Evolutionary conservation across 2,888 invertebrate genomes (phyloP), one percentile per base, ranked within the genome.

Genomic region (Hyposoter dolosus): DNA sequence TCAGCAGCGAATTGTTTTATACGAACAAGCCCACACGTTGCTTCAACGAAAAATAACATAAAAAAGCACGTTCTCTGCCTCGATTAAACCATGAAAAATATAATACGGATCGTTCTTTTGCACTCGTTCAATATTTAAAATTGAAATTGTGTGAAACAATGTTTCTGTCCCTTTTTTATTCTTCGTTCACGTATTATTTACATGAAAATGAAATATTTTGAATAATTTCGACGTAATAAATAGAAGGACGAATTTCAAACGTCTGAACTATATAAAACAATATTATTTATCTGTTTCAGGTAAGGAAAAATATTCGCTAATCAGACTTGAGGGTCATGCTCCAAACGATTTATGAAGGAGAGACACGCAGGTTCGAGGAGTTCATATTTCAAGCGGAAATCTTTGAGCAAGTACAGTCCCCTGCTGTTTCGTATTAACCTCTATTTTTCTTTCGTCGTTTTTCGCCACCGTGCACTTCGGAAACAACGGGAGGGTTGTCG

Each of bases 201-300:
- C 10, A 12, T 28, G 12, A 28, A 28, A 60, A 28, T 60, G 5
- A 6, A 28, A 5, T 60, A 60, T 28, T 60, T 28, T 5, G 15
- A 28, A 15, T 23, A 28, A 60, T 28, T 1, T 5, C 43, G 19
- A 43, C 19, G 3, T 12, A 68, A 68, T 23, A 5, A 40, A 68
- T 68, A 43, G 3, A 3, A 40, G 35, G 3, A 1, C 6, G 32
- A 32, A 40, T 40, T 19, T 9, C 17, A 19, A 19, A 15, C 0
- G 35, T 10, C n/a, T 15, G 6, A 47, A 76, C 19, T n/a, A 28
- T 28, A 50, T 66, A n/a, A 28, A 23, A 12, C 15, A 56, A 56
- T 45, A n/a, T 63, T 69, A 0, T 17, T 68, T 56, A 32, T 72
- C 3, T 84, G 81, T 86, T 86, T n/a, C 84, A 82, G 86, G 84